Percentiles rank a stretch among this genome's conserved stretches.
phyloP scores from a whole-genome alignment of 2,113 vertebrate genomes.

The Rhizomys pruinosus region DNA sequence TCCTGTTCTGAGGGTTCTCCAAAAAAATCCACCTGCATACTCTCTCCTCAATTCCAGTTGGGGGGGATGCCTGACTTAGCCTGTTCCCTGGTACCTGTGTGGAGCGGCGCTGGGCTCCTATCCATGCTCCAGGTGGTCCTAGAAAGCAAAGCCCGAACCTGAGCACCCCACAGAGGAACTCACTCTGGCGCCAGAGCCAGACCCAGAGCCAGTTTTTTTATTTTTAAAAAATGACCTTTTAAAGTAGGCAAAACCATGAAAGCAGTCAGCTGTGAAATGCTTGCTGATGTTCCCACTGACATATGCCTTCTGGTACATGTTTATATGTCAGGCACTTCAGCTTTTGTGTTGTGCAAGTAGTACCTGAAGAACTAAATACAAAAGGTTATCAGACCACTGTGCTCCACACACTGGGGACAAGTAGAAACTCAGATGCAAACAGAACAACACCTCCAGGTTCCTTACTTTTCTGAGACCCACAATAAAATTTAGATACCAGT shows the following conservation, averaged over 20 bases:
- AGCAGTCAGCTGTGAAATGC: background rate
- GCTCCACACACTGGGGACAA: background rate
- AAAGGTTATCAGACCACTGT: slow-evolving; percentile 16
- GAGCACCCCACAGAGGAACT: too few relatives aligned
- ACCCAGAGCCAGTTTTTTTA: too few relatives aligned
- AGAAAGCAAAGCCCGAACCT: too few relatives aligned
- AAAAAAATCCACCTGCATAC: too few relatives aligned
- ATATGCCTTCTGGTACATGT: background rate
- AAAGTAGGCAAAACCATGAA: background rate
- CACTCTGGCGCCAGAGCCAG: too few relatives aligned
- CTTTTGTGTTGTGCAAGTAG: background rate
- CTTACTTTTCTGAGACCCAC: slow-evolving; percentile 12
- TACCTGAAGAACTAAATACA: background rate
- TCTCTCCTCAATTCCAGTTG: too few relatives aligned
- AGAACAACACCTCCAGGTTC: background rate
- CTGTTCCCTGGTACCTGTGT: too few relatives aligned
- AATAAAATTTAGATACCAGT: slow-evolving; percentile 21
- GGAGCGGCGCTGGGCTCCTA: too few relatives aligned
- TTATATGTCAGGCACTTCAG: background rate
- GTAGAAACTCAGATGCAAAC: slow-evolving; percentile 7
- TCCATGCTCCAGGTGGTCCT: too few relatives aligned
- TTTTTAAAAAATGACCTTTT: background rate
- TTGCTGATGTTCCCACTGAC: background rate
- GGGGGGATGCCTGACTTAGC: too few relatives aligned
- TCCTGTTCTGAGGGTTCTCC: too few relatives aligned